Percentiles rank a stretch among this genome's conserved stretches.
Conservation (phyloP, 2,888 invertebrate genomes). For the Acanthopleura granulata region DNA sequence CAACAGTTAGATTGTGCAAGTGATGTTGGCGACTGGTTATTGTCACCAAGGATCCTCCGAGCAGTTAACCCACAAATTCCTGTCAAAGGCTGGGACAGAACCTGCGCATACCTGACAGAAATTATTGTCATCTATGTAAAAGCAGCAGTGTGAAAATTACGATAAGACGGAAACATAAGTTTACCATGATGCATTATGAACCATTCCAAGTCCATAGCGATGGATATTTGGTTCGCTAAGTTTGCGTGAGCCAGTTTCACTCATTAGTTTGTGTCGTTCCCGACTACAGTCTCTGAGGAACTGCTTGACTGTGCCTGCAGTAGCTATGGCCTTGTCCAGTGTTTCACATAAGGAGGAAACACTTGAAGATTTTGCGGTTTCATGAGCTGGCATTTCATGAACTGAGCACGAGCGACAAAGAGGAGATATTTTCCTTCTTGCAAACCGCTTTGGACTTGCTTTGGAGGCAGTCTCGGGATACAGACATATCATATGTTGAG, state of each 20-base stretch:
- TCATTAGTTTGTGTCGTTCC: background rate
- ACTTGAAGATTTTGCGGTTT: background rate
- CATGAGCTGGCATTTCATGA: background rate
- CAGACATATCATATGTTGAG: background rate
- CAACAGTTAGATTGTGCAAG: no score
- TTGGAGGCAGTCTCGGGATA: background rate
- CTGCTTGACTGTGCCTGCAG: background rate
- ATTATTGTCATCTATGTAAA: no score
- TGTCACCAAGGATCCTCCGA: no score
- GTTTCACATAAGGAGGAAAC: background rate
- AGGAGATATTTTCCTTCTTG: background rate
- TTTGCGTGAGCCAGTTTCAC: background rate
- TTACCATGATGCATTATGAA: slow-evolving; percentile 14
- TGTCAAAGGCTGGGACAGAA: no score
- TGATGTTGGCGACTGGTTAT: no score
- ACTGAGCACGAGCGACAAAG: background rate
- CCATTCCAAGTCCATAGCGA: slow-evolving; percentile 1
- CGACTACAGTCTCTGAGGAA: background rate
- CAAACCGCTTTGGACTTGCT: background rate
- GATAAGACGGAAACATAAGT: background rate
- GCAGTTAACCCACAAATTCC: no score
- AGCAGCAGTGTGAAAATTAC: no score
- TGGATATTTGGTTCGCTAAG: background rate
- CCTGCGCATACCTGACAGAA: no score
- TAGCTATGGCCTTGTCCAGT: background rate